A percentile compares a stretch with the other conserved stretches of the same genome.
These are phyloP conservation scores for Drosophila fungiperda DNA, from an alignment of 2,888 invertebrate species.

Conservation along the genomic window DNA sequence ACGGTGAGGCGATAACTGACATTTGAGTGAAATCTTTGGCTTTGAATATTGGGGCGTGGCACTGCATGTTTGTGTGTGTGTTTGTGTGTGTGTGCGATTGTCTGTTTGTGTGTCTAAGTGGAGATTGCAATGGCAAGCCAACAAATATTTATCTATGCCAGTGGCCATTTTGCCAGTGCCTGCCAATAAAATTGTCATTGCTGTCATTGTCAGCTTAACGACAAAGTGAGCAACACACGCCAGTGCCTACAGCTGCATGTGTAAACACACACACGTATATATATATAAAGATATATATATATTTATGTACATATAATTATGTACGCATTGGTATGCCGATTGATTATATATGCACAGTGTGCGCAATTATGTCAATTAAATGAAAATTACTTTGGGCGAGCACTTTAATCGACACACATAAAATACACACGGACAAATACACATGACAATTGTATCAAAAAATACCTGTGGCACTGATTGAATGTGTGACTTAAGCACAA, in stretches of 20 bases:
- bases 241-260: conserved; percentile 34
- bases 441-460: conserved; percentile 18
- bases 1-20: conserved; percentile 66
- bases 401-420: conserved; percentile 35
- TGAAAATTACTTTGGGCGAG: conserved; percentile 73
- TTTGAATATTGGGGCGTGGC: conserved; percentile 43
- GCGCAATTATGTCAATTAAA: conserved; percentile 80
- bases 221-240: conserved; percentile 74
- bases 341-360: conserved; percentile 80
- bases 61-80: conserved; percentile 3
- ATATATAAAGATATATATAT: conserved; percentile 8
- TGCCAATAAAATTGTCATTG: conserved; percentile 79
- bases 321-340: conserved; percentile 40
- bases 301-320: neutral
- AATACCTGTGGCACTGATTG: conserved; percentile 40
- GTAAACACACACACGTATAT: neutral
- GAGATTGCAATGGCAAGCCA: conserved; percentile 67
- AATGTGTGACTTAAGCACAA: conserved; percentile 20
- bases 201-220: conserved; percentile 79
- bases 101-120: conserved; percentile 22
- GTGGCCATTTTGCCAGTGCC: conserved; percentile 73
- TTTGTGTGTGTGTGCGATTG: conserved; percentile 9
- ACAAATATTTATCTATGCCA: conserved; percentile 79
- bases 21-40: conserved; percentile 74
- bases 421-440: conserved; percentile 10